Percentiles rank a stretch among this genome's conserved stretches.
Evolutionary conservation across 2,113 vertebrate genomes (phyloP).

Genomic region (Menura novaehollandiae): DNA sequence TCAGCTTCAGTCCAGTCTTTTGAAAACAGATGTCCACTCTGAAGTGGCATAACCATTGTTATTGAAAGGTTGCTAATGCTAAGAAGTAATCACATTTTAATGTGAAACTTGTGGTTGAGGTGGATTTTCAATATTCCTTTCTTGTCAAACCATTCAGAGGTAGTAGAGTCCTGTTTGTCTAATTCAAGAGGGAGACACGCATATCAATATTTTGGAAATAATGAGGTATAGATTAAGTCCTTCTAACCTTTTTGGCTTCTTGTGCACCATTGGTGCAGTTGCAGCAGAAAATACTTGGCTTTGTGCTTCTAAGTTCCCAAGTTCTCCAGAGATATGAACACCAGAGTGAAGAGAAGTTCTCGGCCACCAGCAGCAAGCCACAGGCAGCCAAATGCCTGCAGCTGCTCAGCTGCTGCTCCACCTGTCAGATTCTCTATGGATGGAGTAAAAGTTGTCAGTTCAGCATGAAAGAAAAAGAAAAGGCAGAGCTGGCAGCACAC

Average conservation of each 20-base stretch:
- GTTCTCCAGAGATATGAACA: neutral
- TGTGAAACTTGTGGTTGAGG: neutral
- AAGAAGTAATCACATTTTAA: neutral
- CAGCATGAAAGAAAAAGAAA: constrained; percentile 29
- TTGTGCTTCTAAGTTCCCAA: neutral
- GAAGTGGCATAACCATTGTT: neutral
- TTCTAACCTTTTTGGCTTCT: neutral
- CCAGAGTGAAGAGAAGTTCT: neutral
- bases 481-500: neutral
- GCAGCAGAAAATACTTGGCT: neutral
- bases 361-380: neutral
- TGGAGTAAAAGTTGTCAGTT: constrained; percentile 21
- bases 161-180: neutral
- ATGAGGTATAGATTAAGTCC: neutral
- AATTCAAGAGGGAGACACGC: neutral
- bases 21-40: neutral
- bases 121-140: neutral
- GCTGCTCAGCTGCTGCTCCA: constrained; percentile 58
- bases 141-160: neutral
- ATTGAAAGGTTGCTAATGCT: neutral
- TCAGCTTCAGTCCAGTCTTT: neutral
- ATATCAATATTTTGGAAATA: neutral
- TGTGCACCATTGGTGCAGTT: neutral
- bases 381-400: constrained; percentile 53
- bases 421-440: constrained; percentile 34